A percentile compares a stretch with the other conserved stretches of the same genome.
Evolutionary conservation across 2,113 vertebrate genomes (phyloP).

Genomic region (Nannobrachium achirus): DNA sequence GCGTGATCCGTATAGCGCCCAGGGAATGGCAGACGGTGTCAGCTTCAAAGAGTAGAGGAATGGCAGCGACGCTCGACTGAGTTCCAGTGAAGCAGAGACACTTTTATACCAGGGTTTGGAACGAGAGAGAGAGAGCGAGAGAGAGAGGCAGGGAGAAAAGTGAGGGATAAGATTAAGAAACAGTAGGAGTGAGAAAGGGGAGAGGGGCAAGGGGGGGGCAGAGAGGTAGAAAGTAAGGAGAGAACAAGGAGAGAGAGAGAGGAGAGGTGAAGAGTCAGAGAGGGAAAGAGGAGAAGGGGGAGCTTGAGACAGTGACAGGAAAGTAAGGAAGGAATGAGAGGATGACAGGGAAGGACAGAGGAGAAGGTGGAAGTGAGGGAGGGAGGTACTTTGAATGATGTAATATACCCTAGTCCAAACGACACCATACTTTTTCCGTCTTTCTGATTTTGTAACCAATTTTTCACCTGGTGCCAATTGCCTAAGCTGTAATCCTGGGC

Average conservation of each 20-base stretch:
- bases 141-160: background rate
- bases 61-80: conserved; percentile 45
- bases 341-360: conserved; percentile 1
- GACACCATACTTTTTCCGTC: too few species aligned
- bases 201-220: background rate
- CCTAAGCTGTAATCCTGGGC: too few species aligned
- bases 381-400: conserved; percentile 12
- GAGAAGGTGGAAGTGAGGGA: conserved; percentile 10
- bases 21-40: conserved; percentile 13
- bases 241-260: background rate
- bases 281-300: background rate
- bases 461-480: too few species aligned
- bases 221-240: background rate
- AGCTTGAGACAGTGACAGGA: background rate
- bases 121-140: background rate
- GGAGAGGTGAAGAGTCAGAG: background rate
- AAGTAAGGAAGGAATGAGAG: background rate
- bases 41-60: conserved; percentile 49
- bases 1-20: conserved; percentile 34
- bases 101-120: conserved; percentile 39
- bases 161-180: too few species aligned
- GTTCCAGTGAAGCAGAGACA: conserved; percentile 58
- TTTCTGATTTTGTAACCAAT: too few species aligned
- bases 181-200: background rate
- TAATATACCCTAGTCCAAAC: too few species aligned